Conservation (phyloP, 2,797 vertebrate genomes). For the Helicolenus hilgendorfi region DNA sequence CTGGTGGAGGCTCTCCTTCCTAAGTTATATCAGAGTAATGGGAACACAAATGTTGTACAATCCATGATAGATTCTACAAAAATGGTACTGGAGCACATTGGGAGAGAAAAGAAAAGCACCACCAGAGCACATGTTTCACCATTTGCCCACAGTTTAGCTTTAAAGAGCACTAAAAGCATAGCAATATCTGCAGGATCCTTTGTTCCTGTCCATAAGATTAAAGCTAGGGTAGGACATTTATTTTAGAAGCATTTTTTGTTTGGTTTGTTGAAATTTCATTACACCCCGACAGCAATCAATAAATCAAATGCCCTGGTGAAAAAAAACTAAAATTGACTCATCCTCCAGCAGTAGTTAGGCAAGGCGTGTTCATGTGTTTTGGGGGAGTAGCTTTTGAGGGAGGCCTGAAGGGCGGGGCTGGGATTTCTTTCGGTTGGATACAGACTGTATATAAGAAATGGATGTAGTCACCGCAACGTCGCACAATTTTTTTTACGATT, state of each 20-base stretch:
- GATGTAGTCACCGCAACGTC: no score
- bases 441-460: no score
- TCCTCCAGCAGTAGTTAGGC: no score
- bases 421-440: no score
- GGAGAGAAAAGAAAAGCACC: neutral
- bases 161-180: neutral
- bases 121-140: neutral
- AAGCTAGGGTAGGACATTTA: neutral
- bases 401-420: no score
- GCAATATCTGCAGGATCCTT: neutral
- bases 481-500: no score
- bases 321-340: neutral
- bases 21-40: neutral
- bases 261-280: no score
- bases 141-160: neutral
- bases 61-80: neutral
- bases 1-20: slow-evolving; percentile 51
- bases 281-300: neutral
- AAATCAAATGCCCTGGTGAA: neutral
- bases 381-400: no score
- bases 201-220: neutral
- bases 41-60: neutral
- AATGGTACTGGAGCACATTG: neutral
- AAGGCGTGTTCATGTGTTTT: no score
- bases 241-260: neutral